These are phyloP conservation scores for Sternarchorhynchus goeldii DNA, from an alignment of 2,797 vertebrate genomes.

Conservation along the genomic window DNA sequence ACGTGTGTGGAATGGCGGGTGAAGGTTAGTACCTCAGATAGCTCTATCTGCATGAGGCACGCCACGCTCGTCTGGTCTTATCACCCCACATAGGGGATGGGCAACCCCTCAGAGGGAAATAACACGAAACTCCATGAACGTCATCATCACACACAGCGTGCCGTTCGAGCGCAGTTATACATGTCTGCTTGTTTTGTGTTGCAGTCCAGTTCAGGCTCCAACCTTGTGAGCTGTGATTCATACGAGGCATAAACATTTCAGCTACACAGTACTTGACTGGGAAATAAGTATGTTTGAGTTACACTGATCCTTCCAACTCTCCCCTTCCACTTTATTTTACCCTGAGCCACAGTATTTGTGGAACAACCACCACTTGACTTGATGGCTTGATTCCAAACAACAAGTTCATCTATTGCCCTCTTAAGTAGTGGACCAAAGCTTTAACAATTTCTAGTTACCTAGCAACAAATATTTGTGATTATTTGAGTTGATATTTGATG, in stretches of 20 bases:
- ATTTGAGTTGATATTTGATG: too few relatives aligned
- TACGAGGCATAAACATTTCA: too few relatives aligned
- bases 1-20: slow-evolving; percentile 69
- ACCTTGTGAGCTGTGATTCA: slow-evolving; percentile 17
- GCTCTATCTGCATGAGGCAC: slow-evolving; percentile 76
- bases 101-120: slow-evolving; percentile 58
- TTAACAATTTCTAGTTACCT: too few relatives aligned
- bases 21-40: slow-evolving; percentile 74
- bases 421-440: background rate
- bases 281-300: background rate
- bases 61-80: slow-evolving; percentile 67
- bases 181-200: slow-evolving; percentile 8
- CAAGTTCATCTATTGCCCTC: background rate
- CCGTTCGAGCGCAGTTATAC: slow-evolving; percentile 19
- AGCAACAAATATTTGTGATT: too few relatives aligned
- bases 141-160: slow-evolving; percentile 53
- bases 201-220: slow-evolving; percentile 14
- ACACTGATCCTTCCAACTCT: background rate
- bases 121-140: slow-evolving; percentile 53
- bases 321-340: background rate
- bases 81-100: slow-evolving; percentile 63
- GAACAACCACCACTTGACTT: background rate
- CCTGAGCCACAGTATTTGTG: background rate
- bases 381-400: background rate
- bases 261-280: background rate